A percentile compares a stretch with the other conserved stretches of the same genome.
These are phyloP conservation scores for Nineta flava DNA, from an alignment of 2,888 invertebrate species.

Conservation along the genomic window DNA sequence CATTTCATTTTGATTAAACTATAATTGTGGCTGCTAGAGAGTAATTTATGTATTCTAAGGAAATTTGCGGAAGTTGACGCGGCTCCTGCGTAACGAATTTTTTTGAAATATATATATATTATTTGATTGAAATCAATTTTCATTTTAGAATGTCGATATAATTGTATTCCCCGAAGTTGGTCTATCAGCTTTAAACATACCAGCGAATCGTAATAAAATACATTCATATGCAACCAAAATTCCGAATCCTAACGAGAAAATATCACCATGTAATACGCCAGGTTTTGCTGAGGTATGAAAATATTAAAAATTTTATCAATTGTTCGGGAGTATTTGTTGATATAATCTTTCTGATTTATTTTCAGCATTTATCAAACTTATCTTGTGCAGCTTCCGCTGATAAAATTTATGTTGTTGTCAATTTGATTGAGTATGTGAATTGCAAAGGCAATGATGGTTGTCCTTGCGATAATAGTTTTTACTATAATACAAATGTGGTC, in stretches of 20 bases:
- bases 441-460: constrained; percentile 21
- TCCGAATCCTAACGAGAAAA: constrained; percentile 15
- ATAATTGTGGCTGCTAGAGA: too few relatives aligned
- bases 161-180: constrained; percentile 39
- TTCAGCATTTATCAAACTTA: constrained; percentile 21
- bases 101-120: too few relatives aligned
- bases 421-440: constrained; percentile 9
- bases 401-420: constrained; percentile 9
- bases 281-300: neutral
- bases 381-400: constrained; percentile 26
- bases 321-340: neutral
- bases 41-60: too few relatives aligned
- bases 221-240: constrained; percentile 15
- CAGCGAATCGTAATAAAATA: constrained; percentile 18
- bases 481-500: constrained; percentile 36
- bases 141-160: constrained; percentile 33
- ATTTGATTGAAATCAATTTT: too few relatives aligned
- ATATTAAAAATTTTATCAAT: neutral
- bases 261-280: constrained; percentile 15
- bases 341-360: constrained; percentile 5
- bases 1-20: too few relatives aligned
- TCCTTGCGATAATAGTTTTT: constrained; percentile 18
- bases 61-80: too few relatives aligned
- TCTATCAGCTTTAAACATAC: constrained; percentile 19
- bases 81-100: neutral